These are phyloP conservation scores for Pyralis farinalis DNA, from an alignment of 2,888 invertebrate genomes.

Conservation along the genomic window DNA sequence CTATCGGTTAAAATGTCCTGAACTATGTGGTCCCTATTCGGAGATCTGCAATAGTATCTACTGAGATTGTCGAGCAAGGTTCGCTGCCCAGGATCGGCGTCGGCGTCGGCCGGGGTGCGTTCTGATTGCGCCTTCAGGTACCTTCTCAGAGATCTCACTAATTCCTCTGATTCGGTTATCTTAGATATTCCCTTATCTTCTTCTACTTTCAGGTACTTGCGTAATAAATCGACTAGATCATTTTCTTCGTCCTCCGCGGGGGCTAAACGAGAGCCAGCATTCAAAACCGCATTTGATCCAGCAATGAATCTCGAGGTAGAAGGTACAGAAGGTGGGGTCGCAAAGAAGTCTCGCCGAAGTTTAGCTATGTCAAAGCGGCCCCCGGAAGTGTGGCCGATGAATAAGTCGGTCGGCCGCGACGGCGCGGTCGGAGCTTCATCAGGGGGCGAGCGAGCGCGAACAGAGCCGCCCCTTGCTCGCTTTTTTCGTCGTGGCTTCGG, in stretches of 20 bases:
- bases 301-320: slow-evolving; percentile 43
- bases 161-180: slow-evolving; percentile 80
- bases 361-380: slow-evolving; percentile 86
- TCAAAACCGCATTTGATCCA: slow-evolving; percentile 24
- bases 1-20: slow-evolving; percentile 87
- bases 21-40: slow-evolving; percentile 85
- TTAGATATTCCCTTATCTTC: slow-evolving; percentile 71
- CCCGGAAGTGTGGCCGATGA: slow-evolving; percentile 75
- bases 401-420: slow-evolving; percentile 68
- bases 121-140: slow-evolving; percentile 72
- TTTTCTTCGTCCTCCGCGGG: slow-evolving; percentile 71
- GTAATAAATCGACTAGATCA: slow-evolving; percentile 83
- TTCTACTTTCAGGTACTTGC: slow-evolving; percentile 83
- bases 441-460: slow-evolving; percentile 84
- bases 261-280: slow-evolving; percentile 44
- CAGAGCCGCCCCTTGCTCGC: slow-evolving; percentile 84
- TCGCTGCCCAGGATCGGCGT: slow-evolving; percentile 63
- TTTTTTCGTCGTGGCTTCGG: slow-evolving; percentile 79
- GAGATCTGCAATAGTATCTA: slow-evolving; percentile 84
- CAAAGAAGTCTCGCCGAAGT: slow-evolving; percentile 84
- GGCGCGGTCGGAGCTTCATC: slow-evolving; percentile 79
- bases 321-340: slow-evolving; percentile 53
- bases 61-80: slow-evolving; percentile 84
- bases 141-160: slow-evolving; percentile 83
- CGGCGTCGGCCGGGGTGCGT: slow-evolving; percentile 46